Evolutionary conservation across 2,797 vertebrate genomes (phyloP).

Genomic region (Mormyrus proboscirostris): DNA sequence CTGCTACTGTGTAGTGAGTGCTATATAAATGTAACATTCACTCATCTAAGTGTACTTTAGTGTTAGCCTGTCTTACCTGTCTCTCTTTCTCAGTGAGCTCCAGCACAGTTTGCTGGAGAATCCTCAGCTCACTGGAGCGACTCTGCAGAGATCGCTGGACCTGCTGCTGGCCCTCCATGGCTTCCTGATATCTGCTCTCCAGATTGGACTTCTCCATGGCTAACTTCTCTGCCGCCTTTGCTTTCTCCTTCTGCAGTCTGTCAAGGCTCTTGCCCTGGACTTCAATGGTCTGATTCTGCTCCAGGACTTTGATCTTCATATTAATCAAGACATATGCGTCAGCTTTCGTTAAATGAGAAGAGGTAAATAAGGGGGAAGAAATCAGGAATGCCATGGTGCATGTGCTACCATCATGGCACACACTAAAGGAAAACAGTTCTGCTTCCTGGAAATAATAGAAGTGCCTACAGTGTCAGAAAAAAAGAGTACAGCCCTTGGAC

Average conservation of each 20-base stretch:
- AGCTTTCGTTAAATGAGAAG: neutral
- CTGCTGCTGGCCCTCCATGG: constrained; percentile 62
- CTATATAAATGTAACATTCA: neutral
- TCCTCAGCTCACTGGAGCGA: constrained; percentile 52
- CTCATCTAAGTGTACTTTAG: neutral
- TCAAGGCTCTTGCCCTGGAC: constrained; percentile 69
- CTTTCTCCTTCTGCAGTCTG: constrained; percentile 70
- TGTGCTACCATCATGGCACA: neutral
- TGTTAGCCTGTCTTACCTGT: constrained; percentile 56
- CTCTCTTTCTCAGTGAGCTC: constrained; percentile 70
- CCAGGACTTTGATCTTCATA: constrained; percentile 75
- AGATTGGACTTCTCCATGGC: constrained; percentile 63
- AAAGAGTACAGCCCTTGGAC: neutral
- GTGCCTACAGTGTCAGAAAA: neutral
- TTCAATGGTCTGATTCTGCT: constrained; percentile 74
- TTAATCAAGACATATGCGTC: neutral
- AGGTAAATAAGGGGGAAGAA: neutral
- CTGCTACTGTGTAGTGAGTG: neutral
- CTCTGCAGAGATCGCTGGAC: constrained; percentile 48
- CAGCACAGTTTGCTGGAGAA: constrained; percentile 60
- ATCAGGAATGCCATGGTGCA: no score
- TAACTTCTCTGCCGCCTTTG: constrained; percentile 65
- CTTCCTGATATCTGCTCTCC: constrained; percentile 54
- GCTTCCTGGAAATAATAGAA: neutral
- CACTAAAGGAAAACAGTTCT: neutral